Base-by-base conservation (phyloP, 2,888 invertebrate species). In the Spicauda simplicius region DNA sequence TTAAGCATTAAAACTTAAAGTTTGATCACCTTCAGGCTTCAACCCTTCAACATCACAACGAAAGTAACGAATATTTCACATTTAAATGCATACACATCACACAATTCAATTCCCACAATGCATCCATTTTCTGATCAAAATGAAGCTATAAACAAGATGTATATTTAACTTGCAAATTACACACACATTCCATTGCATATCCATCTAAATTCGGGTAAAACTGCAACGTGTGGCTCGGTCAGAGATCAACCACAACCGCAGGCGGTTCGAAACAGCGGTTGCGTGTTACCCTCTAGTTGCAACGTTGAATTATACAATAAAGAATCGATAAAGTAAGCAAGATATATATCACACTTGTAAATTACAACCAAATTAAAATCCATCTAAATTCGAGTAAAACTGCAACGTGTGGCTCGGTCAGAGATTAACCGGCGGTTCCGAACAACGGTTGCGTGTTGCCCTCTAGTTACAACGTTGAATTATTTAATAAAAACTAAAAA, bases 231-330 rank as follows among this genome's bases (percentile, higher is more conserved):
- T 18, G 7, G 48, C 25, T 14, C 50, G 59, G 48, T 20, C 14
- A 33, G 14, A 16, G 16, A 50, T 50, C 37, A 6, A 33, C 61
- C n/a, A 16, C 20, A 61, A 53, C 52, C 33, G 61, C 52, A 56
- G 37, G 52, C 54, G 68, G 60, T 63, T 48, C 55, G 48, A 41
- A 53, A 58, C 20, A 55, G 48, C 57, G 69, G 56, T 73, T 61
- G 73, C 73, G 71, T 72, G 73, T 69, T 68, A 63, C 59, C 71
- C 57, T 64, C 71, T 68, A 69, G 70, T 72, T 72, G 72, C 68
- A 48, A 78, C 77, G 70, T 63, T 69, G 37, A 50, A 55, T 61
- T 61, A 56, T 50, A 48, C 50, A 50, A 74, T 76, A 77, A 73
- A 76, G 69, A 73, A 71, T 71, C 69, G 70, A 71, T 71, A 70